Base-by-base conservation (phyloP, 2,797 vertebrate species). In the Pipistrellus nathusii region DNA sequence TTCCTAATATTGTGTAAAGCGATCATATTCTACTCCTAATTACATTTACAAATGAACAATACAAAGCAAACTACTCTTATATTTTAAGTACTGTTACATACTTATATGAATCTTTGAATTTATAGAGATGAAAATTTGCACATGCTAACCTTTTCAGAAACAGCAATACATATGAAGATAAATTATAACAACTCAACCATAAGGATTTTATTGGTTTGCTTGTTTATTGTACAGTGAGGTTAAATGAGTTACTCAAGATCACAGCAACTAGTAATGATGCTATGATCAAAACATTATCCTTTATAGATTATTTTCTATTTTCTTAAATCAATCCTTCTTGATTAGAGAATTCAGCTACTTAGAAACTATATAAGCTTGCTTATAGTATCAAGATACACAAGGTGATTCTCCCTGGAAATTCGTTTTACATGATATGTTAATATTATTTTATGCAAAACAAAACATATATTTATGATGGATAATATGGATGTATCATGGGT, bases 71-170 rank as follows among this genome's bases (percentile, higher is more conserved):
- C 2, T 80, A 51, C 27, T 75, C 1, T 68, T 73, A 9, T 66
- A 75, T 76, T 76, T 90, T 53, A 46, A 71, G 78, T 10, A 77
- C 2, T 88, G 2, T 55, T 78, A 32, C 15, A 38, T 87, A 76
- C 15, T 27, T 92, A 68, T 12, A 59, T 46, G 18, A 12, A 76
- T 44, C 27, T 15, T 78, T 86, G 38, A 71, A 59, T 81, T 89
- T 12, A 23, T 73, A 13, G 15, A 84, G 9, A 44, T n/a, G 10
- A 71, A 77, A 57, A 73, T 80, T 85, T 83, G 32, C 13, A 77
- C 11, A 66, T 14, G n/a, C n/a, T 93, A 69, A 75, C 27, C 27
- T 93, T 72, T 85, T 69, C 41, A 71, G 88, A 90, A 85, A 38
- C 3, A 41, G 20, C 41, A 25, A 85, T 75, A 57, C 23, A 32